These are phyloP conservation scores for Drosophila subsilvestris DNA, from an alignment of 2,888 invertebrate genomes.

Conservation along the genomic window DNA sequence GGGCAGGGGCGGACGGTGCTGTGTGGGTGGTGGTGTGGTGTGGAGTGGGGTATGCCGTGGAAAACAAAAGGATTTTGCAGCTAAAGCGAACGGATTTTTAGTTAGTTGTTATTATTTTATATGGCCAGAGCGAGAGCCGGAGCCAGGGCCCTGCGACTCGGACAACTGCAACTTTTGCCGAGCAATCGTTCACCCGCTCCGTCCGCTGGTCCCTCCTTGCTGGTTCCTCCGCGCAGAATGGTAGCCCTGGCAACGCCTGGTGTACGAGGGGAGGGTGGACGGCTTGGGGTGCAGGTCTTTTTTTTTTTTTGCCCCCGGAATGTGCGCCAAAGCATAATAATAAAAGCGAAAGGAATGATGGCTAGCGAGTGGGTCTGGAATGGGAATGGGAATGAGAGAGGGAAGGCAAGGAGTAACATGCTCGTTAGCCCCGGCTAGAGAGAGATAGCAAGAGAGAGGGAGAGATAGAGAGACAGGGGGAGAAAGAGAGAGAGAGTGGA, in stretches of 20 bases:
- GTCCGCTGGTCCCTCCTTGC: slow-evolving; percentile 11
- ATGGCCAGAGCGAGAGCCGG: slow-evolving; percentile 50
- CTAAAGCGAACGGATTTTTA: slow-evolving; percentile 79
- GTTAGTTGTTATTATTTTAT: slow-evolving; percentile 79
- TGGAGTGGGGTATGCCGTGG: slow-evolving; percentile 15
- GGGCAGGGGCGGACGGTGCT: slow-evolving; percentile 1
- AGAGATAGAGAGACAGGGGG: slow-evolving; percentile 21
- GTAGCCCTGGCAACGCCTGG: slow-evolving; percentile 65
- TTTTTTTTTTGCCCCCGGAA: slow-evolving; percentile 58
- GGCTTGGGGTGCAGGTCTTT: slow-evolving; percentile 60
- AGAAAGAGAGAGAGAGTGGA: slow-evolving; percentile 21
- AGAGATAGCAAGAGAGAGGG: slow-evolving; percentile 17
- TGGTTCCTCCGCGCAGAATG: slow-evolving; percentile 9
- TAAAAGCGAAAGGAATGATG: slow-evolving; percentile 73
- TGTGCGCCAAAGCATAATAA: slow-evolving; percentile 80
- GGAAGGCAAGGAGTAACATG: slow-evolving; percentile 78
- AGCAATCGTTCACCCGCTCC: slow-evolving; percentile 33
- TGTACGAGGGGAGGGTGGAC: not conserved
- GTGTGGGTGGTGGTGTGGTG: slow-evolving; percentile 1
- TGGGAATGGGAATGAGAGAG: slow-evolving; percentile 29
- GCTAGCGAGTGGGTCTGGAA: not conserved
- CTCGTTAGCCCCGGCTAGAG: slow-evolving; percentile 69
- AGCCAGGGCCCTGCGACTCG: slow-evolving; percentile 51
- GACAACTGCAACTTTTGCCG: slow-evolving; percentile 75
- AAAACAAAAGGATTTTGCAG: slow-evolving; percentile 80